phyloP scores from a whole-genome alignment of 2,113 vertebrate genomes.

The Asarcornis scutulata region DNA sequence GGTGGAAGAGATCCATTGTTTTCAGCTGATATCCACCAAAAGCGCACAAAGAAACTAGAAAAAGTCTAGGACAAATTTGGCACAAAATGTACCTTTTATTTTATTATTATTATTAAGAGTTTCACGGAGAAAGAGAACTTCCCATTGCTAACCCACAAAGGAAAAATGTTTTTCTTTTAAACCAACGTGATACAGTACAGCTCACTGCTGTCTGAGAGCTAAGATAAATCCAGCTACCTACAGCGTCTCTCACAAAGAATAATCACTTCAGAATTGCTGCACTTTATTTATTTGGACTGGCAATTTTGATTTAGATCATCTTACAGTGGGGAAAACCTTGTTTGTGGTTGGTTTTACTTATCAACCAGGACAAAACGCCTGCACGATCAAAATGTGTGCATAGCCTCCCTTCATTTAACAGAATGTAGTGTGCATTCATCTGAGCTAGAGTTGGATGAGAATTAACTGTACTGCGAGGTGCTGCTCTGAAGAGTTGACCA shows the following conservation, averaged over 20 bases:
- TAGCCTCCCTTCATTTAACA: fast-evolving
- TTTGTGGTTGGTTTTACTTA: not conserved
- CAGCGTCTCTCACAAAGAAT: conserved; percentile 40
- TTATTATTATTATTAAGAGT: not conserved
- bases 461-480: not conserved
- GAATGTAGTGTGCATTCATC: not conserved
- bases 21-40: not conserved
- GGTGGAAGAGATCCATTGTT: not conserved
- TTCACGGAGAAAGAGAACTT: not conserved
- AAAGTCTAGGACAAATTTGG: not conserved
- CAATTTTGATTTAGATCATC: conserved; percentile 42
- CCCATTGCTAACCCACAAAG: not conserved
- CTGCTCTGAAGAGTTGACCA: not conserved
- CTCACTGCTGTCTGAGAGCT: conserved; percentile 15
- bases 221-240: conserved; percentile 46
- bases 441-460: not conserved
- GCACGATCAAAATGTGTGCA: not conserved
- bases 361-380: not conserved
- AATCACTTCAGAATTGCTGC: conserved; percentile 47
- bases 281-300: conserved; percentile 52
- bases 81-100: not conserved
- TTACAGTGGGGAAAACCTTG: not conserved
- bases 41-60: not conserved
- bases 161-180: conserved; percentile 11
- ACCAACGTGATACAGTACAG: not conserved